Evolutionary conservation across 2,888 invertebrate species (phyloP), one percentile per base, ranked within the genome.

Genomic region (Hydropsyche betteni): DNA sequence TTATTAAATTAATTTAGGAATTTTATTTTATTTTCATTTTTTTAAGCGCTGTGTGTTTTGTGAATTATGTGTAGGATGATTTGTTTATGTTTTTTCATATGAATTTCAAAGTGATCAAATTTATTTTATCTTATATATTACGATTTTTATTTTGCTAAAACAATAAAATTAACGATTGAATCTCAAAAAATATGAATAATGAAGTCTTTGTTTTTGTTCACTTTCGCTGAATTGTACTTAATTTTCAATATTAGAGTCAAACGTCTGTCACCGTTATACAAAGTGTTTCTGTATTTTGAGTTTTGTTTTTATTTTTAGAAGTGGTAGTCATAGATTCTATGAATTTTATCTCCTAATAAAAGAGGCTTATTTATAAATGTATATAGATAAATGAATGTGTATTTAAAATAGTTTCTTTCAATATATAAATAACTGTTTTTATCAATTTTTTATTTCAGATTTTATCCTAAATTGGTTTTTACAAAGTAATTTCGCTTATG

Each of bases 331-430:
- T 58, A 58, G 58, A 24, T 58, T 24, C 58, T 58, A 72, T 72
- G 24, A 69, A 33, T 55, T 14, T 72, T 44, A 61, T 72, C 72
- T 61, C 50, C 51, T 61, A 71, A 16, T 55, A 58, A 71, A 72
- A 72, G 72, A 72, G 72, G 72, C 72, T 74, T 74, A 74, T 14
- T 69, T 69, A 69, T 69, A 58, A 64, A 36, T 64, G 64, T 64
- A 64, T 34, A 64, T 64, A 64, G 64, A 10, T n/a, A 64, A 64
- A 34, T 64, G 34, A 64, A 64, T 64, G 64, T 64, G 36, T 64
- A 64, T 64, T 64, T 64, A 34, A 64, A 36, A 36, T 64, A 64
- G 64, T 36, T 64, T 12, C 34, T 64, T 64, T 64, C n/a, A 64
- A 36, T n/a, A 36, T n/a, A 36, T 33, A 36, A 7, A 33, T 36